phyloP scores from a whole-genome alignment of 2,113 vertebrate species.

The Eurypyga helias region DNA sequence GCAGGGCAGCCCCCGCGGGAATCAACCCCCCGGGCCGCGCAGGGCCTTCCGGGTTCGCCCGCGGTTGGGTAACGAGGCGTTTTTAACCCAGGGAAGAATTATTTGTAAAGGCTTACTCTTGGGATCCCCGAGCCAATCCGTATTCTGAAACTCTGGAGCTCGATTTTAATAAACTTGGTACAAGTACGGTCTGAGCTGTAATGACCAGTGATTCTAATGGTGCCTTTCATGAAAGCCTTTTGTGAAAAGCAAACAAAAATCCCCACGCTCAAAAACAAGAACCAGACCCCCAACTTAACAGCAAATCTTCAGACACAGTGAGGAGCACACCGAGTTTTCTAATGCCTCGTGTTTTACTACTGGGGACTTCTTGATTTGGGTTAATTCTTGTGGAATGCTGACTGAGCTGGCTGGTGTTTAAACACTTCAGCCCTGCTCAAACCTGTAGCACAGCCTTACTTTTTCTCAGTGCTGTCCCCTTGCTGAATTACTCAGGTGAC shows the following conservation, averaged over 20 bases:
- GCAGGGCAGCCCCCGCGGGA: not conserved
- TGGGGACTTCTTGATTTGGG: not conserved
- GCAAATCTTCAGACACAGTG: not conserved
- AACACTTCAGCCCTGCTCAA: not conserved
- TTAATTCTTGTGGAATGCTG: not conserved
- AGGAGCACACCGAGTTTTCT: not conserved
- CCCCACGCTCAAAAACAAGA: not conserved
- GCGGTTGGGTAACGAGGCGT: accelerated
- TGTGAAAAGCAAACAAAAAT: not conserved
- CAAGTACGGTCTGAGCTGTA: not conserved
- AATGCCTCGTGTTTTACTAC: accelerated
- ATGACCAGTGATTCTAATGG: not conserved
- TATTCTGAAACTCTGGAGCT: not conserved
- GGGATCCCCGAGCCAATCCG: accelerated
- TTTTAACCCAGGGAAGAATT: not conserved
- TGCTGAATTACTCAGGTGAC: not conserved
- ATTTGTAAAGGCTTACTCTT: accelerated
- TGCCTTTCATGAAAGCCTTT: not conserved
- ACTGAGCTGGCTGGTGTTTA: not conserved
- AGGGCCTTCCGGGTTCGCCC: not conserved
- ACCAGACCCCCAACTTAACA: not conserved
- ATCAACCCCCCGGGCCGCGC: accelerated
- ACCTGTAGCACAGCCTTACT: not conserved
- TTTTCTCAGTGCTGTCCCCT: not conserved
- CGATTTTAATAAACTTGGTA: not conserved